These are phyloP conservation scores for Halocaridina rubra DNA, from an alignment of 2,888 invertebrate genomes.

Conservation along the genomic window DNA sequence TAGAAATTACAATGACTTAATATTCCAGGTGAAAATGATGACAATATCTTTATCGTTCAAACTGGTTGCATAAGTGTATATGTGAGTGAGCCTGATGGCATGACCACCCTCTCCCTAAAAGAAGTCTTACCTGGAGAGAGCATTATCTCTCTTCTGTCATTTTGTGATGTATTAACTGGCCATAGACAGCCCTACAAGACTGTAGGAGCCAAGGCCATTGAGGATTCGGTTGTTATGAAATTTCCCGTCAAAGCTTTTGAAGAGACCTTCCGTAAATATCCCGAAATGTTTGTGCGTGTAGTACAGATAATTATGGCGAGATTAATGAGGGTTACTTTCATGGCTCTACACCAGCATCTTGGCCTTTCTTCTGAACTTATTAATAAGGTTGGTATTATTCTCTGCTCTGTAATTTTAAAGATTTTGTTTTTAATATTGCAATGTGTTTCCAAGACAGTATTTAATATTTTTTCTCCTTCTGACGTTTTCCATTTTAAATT, in stretches of 20 bases:
- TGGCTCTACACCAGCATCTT: conserved; percentile 96
- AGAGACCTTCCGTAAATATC: conserved; percentile 85
- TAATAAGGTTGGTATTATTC: too few relatives aligned
- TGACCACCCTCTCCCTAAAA: conserved; percentile 81
- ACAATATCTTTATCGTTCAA: conserved; percentile 97
- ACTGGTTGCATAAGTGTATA: conserved; percentile 92
- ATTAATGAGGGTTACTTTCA: conserved; percentile 96
- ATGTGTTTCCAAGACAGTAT: too few relatives aligned
- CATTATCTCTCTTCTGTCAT: conserved; percentile 94
- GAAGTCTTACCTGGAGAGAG: conserved; percentile 92
- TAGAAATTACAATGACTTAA: too few relatives aligned
- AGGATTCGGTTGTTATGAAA: conserved; percentile 91
- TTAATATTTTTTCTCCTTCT: too few relatives aligned
- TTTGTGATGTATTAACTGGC: conserved; percentile 94
- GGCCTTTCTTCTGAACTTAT: conserved; percentile 95
- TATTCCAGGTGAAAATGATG: conserved; percentile 89
- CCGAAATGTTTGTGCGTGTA: conserved; percentile 94
- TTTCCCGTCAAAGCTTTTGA: conserved; percentile 90
- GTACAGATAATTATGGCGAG: conserved; percentile 98
- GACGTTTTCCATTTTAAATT: too few relatives aligned
- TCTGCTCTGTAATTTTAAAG: neutral
- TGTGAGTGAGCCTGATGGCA: conserved; percentile 83
- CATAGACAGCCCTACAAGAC: conserved; percentile 94
- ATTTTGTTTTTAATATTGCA: too few relatives aligned
- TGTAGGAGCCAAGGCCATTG: conserved; percentile 91